Conservation (phyloP, 2,888 invertebrate genomes). For the Caenorhabditis sp. region DNA sequence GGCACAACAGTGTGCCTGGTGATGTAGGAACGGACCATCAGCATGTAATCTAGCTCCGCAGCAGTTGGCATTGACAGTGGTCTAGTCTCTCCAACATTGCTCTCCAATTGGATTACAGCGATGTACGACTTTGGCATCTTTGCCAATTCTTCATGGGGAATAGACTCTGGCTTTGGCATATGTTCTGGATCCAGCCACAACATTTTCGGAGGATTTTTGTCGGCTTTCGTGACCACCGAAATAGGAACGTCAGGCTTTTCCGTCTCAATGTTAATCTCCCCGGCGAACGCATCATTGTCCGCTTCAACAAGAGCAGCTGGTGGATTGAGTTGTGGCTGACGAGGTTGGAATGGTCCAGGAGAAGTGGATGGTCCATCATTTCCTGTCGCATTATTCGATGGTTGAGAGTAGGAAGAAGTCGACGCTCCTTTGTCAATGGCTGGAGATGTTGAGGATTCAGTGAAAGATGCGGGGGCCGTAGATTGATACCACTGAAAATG, state of each 20-base stretch:
- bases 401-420: too few species aligned
- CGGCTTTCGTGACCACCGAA: background rate
- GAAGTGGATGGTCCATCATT: too few species aligned
- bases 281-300: background rate
- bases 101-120: background rate
- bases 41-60: background rate
- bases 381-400: too few species aligned
- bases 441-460: too few species aligned
- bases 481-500: background rate
- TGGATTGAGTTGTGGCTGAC: background rate
- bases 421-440: too few species aligned
- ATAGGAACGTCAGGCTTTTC: slow-evolving; percentile 11
- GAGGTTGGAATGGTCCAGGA: background rate
- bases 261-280: background rate
- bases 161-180: slow-evolving; percentile 4
- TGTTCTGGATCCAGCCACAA: slow-evolving; percentile 31
- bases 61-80: background rate
- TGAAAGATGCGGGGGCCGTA: too few species aligned
- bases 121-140: slow-evolving; percentile 37
- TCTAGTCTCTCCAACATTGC: background rate
- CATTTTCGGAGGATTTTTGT: background rate
- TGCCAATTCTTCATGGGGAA: background rate
- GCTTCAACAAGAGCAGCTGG: background rate
- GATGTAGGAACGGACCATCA: slow-evolving; percentile 1
- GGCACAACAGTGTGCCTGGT: background rate